These are phyloP conservation scores for Gobio gobio DNA, from an alignment of 2,113 vertebrate species.

Conservation along the genomic window DNA sequence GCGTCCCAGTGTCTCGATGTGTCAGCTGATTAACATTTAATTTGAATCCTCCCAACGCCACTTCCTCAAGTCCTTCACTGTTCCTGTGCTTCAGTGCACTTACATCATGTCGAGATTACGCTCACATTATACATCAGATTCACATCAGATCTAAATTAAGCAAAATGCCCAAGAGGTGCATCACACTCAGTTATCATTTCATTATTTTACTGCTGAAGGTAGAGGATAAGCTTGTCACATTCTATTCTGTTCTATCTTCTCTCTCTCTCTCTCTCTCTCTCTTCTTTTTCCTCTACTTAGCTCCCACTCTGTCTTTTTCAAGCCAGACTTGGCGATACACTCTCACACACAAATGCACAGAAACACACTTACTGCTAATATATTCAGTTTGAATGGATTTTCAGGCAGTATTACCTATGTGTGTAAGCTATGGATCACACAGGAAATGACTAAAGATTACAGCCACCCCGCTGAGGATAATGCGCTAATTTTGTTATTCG, in stretches of 20 bases:
- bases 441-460: slow-evolving; percentile 21
- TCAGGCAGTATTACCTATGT: not conserved
- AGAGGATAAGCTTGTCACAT: slow-evolving; percentile 16
- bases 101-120: slow-evolving; percentile 47
- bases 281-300: not conserved
- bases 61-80: slow-evolving; percentile 27
- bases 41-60: slow-evolving; percentile 23
- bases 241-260: slow-evolving; percentile 27
- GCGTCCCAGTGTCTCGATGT: not conserved
- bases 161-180: slow-evolving; percentile 42
- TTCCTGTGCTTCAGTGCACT: slow-evolving; percentile 39
- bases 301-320: not conserved
- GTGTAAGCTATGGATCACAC: not conserved
- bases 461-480: not conserved
- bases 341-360: slow-evolving; percentile 23
- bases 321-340: not conserved
- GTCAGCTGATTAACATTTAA: slow-evolving; percentile 52
- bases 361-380: slow-evolving; percentile 7
- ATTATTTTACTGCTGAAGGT: slow-evolving; percentile 44
- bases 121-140: slow-evolving; percentile 49
- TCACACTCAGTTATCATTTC: slow-evolving; percentile 38
- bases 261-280: not conserved
- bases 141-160: slow-evolving; percentile 48
- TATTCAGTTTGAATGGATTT: slow-evolving; percentile 5
- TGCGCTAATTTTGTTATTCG: not conserved